Evolutionary conservation across 2,113 vertebrate species (phyloP), one percentile per base, ranked within the genome.

Genomic region (Oenanthe oenanthe): DNA sequence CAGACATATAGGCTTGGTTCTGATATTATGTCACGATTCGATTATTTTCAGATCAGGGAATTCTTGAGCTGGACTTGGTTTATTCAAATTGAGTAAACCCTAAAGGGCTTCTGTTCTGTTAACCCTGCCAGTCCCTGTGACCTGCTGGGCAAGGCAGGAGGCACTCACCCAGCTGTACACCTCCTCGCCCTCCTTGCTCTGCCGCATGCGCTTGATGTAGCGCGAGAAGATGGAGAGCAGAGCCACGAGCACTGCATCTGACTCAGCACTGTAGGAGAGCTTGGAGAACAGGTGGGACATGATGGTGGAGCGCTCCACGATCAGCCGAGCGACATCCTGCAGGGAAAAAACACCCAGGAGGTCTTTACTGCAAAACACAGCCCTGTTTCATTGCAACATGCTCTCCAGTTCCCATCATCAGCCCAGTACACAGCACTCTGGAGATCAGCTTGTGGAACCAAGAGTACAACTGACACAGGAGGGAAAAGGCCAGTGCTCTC

Each of bases 261-360:
- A 99, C 85, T 99, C 98, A 0, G 98, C 97, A 18, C 98, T 97
- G 97, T 98, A 98, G 0, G 98, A 98, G 40, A 99, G 98, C 98
- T 98, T 99, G 24, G 98, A 98, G 96, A 99, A 99, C 53, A 99
- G 98, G 96, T 98, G 99, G 79, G 99, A 98, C 99, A 99, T 99
- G 97, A 99, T 99, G 96, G 99, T 99, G 74, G 99, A 99, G 36
- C 99, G 99, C 70, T 99, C 99, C n/a, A 99, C 99, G 0, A 99
- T 99, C 31, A 99, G 98, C 5, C 99, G 97, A 47, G 99, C 99
- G 7, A 99, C 98, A 6, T 99, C 99, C 99, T 99, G 83, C 13
- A 62, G 54, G 40, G 21, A n/a, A 10, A 34, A 28, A 36, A 74
- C 2, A 42, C 9, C 50, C 9, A 7, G 14, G 26, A 74, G 26